Base-by-base conservation (phyloP, 2,888 invertebrate species). In the Drosophila paranaensis region DNA sequence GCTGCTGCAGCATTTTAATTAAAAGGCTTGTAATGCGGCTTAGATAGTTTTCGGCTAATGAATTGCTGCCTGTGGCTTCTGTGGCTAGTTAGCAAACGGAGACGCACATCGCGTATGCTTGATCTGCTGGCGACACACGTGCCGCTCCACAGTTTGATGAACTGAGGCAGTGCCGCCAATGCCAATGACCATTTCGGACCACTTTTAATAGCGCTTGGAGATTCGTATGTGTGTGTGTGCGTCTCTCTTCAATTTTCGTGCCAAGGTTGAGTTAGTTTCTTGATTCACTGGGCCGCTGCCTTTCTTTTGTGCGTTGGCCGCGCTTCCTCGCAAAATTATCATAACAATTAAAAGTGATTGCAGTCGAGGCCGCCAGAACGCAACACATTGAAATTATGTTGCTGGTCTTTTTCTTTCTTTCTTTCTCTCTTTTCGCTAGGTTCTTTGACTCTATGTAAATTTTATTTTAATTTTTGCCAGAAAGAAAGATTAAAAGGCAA, bases 371-470 rank as follows among this genome's bases (percentile, higher is more conserved):
- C 79, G 65, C 39, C 58, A 72, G 73, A 71, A 64, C 67, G 60
- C 61, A 65, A 71, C 58, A 57, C 51, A 62, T 58, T 53, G 66
- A 77, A 63, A 70, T 79, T 65, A 72, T 84, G 69, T 71, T 82
- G 63, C 57, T 74, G 56, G 60, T 20, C 48, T 65, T 62, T 30
- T 48, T 48, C 30, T 30, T 30, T 33, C 30, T 50, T 50, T 45
- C 45, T 62, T 60, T n/a, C 1, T 37, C n/a, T 43, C 20, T 11
- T 43, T 11, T 54, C 16, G 39, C 11, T 40, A 62, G 65, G 67
- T 81, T 88, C 81, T 83, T 87, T 64, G 69, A 74, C 79, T 73
- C 78, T 85, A 85, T 85, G 84, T 75, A 79, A 85, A 85, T 85
- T 85, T 85, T 89, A 85, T 89, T 84, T 69, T 76, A 88, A 85